phyloP scores from a whole-genome alignment of 2,113 vertebrate genomes.

The Gallinago media region DNA sequence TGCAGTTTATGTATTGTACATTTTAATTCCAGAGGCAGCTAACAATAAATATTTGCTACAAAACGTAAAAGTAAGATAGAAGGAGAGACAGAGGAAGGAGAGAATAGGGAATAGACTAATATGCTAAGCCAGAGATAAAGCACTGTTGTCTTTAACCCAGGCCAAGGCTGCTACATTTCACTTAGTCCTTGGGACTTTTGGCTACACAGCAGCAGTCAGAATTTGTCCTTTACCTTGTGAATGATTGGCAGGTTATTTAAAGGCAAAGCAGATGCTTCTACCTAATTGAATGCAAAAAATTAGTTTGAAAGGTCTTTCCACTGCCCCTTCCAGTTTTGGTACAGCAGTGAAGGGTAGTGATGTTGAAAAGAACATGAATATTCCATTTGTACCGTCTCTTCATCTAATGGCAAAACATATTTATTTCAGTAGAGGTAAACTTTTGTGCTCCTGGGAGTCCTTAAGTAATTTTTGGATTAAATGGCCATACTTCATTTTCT shows the following conservation, averaged over 20 bases:
- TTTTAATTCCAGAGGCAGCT: not conserved
- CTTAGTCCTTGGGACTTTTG: not conserved
- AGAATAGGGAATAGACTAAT: not conserved
- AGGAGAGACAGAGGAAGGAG: not conserved
- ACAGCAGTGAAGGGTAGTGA: not conserved
- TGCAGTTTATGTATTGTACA: not conserved
- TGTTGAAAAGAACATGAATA: constrained; percentile 63
- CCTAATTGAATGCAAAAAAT: constrained; percentile 42
- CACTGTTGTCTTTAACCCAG: not conserved
- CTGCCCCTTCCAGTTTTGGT: constrained; percentile 21
- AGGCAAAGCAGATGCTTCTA: constrained; percentile 20
- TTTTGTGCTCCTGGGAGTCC: not conserved
- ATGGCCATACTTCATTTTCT: constrained; percentile 64
- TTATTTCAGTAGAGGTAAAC: constrained; percentile 55
- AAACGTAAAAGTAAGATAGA: not conserved
- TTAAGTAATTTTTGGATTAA: constrained; percentile 80
- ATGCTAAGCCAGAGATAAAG: not conserved
- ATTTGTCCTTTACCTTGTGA: not conserved
- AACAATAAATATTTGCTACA: not conserved
- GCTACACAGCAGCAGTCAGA: not conserved
- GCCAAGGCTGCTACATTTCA: not conserved
- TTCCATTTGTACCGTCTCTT: constrained; percentile 44
- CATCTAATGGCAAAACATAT: constrained; percentile 42
- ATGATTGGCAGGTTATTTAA: constrained; percentile 57
- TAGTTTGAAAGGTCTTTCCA: constrained; percentile 26